Evolutionary conservation across 2,797 vertebrate genomes (phyloP).

Genomic region (Onychomys torridus): DNA sequence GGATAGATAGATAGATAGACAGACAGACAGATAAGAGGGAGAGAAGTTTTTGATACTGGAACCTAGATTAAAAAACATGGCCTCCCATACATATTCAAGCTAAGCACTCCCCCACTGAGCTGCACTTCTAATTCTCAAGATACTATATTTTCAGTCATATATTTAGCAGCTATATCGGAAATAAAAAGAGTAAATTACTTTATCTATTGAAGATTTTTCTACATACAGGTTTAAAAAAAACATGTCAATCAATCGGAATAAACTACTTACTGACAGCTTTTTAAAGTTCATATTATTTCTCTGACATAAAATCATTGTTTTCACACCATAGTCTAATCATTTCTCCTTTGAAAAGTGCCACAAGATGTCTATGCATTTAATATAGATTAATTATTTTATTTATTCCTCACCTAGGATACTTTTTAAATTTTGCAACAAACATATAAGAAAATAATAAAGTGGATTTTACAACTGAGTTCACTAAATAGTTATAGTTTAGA

Average conservation of each 20-base stretch:
- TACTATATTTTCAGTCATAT: conserved; percentile 30
- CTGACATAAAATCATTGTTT: conserved; percentile 67
- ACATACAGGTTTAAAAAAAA: conserved; percentile 69
- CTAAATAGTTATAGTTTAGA: neutral
- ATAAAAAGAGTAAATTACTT: conserved; percentile 57
- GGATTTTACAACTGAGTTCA: conserved; percentile 35
- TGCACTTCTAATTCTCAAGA: neutral
- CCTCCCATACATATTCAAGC: neutral
- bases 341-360: conserved; percentile 55
- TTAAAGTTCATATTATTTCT: conserved; percentile 62
- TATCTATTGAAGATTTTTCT: conserved; percentile 51
- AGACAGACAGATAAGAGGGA: neutral
- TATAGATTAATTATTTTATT: conserved; percentile 7
- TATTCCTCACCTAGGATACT: neutral
- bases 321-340: neutral
- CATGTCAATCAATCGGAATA: conserved; percentile 66
- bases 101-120: too few species aligned
- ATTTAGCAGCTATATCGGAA: neutral
- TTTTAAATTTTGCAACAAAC: conserved; percentile 26
- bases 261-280: conserved; percentile 58
- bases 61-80: neutral
- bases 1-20: neutral
- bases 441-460: neutral
- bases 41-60: neutral
- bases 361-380: conserved; percentile 8